These are phyloP conservation scores for Cettia cetti DNA, from an alignment of 2,113 vertebrate genomes.

Conservation along the genomic window DNA sequence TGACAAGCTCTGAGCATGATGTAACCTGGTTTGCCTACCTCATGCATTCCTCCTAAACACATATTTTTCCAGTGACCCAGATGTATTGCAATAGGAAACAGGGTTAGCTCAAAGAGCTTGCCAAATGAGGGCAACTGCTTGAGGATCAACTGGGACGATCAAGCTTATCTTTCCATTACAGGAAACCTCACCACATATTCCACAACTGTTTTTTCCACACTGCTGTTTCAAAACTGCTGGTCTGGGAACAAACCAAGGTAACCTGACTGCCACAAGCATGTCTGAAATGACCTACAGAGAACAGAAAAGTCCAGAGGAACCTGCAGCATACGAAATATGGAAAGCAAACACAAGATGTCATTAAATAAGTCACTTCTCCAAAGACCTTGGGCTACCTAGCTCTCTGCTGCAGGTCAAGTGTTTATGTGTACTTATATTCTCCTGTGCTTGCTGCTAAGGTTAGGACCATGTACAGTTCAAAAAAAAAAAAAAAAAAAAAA, in stretches of 20 bases:
- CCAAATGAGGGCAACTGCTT: slow-evolving; percentile 33
- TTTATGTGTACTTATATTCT: background rate
- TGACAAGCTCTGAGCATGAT: slow-evolving; percentile 7
- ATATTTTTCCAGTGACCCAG: slow-evolving; percentile 52
- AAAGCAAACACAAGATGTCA: background rate
- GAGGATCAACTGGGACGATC: background rate
- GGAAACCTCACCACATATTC: background rate
- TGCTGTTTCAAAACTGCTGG: background rate
- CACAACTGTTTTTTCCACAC: background rate
- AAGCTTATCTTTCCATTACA: slow-evolving; percentile 26
- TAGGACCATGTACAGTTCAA: background rate
- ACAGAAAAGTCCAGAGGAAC: background rate
- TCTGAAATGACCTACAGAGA: background rate
- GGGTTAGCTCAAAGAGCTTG: background rate
- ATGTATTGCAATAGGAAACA: slow-evolving; percentile 10
- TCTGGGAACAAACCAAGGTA: background rate
- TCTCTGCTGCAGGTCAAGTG: background rate
- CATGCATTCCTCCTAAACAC: slow-evolving; percentile 12
- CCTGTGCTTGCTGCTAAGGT: background rate
- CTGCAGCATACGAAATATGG: background rate
- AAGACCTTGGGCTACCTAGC: background rate
- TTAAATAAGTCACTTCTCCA: background rate
- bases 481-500: background rate
- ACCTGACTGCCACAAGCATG: background rate
- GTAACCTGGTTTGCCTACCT: slow-evolving; percentile 11